Evolutionary conservation across 2,888 invertebrate genomes (phyloP), one percentile per base, ranked within the genome.

Genomic region (Limnephilus rhombicus): DNA sequence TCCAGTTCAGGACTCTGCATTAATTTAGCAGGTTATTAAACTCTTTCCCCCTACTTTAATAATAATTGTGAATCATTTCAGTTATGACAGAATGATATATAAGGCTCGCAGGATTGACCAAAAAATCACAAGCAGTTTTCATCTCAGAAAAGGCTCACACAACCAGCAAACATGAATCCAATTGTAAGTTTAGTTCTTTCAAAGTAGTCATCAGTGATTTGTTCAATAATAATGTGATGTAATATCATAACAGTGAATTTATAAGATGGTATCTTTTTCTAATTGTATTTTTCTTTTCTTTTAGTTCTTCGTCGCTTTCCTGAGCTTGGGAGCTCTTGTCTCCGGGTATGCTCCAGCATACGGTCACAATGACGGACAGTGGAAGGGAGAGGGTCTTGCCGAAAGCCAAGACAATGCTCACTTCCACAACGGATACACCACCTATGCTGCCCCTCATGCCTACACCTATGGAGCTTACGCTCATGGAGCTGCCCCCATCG

Each of bases 401-500:
- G 92, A 92, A 90, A 89, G 89, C 68, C 92, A 92, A 80, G 92
- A 92, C 88, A 45, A 41, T 5, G 45, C 49, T 45, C 45, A 41
- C 24, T 91, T 18, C 29, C 53, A 90, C 68, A 13, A 41, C 13
- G 49, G 86, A 31, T 53, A 87, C n/a, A n/a, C 37, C 11, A 53
- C 49, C n/a, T 88, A 68, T 18, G 37, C 85, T 4, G 90, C 82
- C 31, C 82, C 90, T 5, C 31, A 13, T 18, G 90, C 90, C 13
- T 90, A 90, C 89, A 13, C 80, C 18, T 29, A 37, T 49, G 86
- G 86, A n/a, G 81, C 49, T 13, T 91, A 91, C 85, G 91, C 91
- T 83, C 85, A 91, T 34, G 89, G 89, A 41, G 89, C 91, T 9
- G 89, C 91, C 37, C 91, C 91, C 12, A 37, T 91, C 68, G 96